Percentiles rank a stretch among this genome's conserved stretches.
Conservation (phyloP, 2,797 vertebrate genomes). For the Coracias cyanogaster region DNA sequence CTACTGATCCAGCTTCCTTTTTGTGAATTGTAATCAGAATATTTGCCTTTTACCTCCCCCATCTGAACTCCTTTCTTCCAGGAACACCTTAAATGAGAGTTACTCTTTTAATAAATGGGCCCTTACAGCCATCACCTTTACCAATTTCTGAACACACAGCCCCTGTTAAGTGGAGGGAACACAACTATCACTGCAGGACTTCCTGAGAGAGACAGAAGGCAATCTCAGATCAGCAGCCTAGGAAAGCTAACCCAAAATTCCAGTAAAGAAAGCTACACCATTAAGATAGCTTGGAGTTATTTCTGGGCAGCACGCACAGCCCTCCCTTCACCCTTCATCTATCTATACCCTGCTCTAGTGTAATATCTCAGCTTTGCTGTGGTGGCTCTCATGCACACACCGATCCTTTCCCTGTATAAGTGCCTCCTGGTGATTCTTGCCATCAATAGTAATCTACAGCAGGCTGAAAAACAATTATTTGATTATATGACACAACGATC, state of each 20-base stretch:
- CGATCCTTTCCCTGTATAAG: not conserved
- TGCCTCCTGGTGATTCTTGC: not conserved
- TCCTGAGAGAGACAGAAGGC: not conserved
- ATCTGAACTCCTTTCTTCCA: not conserved
- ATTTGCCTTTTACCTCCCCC: not conserved
- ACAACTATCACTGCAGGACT: not conserved
- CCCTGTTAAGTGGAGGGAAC: rapidly evolving
- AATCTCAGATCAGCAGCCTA: not conserved
- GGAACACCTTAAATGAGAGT: not conserved
- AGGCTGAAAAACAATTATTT: not conserved
- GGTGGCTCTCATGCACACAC: not conserved
- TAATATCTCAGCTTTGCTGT: not conserved
- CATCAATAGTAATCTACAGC: not conserved
- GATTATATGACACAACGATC: not conserved
- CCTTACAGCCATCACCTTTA: not conserved
- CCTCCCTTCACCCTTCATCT: too few relatives aligned
- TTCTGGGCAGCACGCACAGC: not conserved
- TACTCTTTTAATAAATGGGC: not conserved
- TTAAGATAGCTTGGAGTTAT: not conserved
- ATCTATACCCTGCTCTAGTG: not conserved
- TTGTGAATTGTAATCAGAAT: not conserved
- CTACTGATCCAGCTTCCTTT: not conserved
- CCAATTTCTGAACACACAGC: not conserved
- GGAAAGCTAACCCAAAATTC: not conserved
- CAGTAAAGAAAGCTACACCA: not conserved